Evolutionary conservation across 2,888 invertebrate species (phyloP).

Genomic region (Gerosis bhagava): DNA sequence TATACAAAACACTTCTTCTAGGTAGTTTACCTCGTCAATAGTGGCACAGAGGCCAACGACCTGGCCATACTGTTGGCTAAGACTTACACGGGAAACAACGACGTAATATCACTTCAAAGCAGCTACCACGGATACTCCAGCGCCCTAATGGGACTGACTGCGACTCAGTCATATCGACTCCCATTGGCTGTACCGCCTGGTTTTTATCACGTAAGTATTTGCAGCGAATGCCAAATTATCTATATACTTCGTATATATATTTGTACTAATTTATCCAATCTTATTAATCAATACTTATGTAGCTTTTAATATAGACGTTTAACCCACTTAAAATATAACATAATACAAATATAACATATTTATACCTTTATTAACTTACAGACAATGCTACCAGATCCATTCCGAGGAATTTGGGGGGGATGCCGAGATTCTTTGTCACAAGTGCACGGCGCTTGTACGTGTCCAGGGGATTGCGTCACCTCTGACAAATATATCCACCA

Average conservation of each 20-base stretch:
- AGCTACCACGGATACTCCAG: conserved; percentile 96
- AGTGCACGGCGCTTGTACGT: conserved; percentile 86
- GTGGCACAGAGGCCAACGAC: conserved; percentile 98
- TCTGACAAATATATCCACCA: conserved; percentile 92
- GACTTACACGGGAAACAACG: conserved; percentile 91
- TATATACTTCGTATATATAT: too few species aligned
- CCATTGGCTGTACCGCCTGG: conserved; percentile 87
- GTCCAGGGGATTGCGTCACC: conserved; percentile 86
- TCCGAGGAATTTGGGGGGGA: conserved; percentile 95
- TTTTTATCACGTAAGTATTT: conserved; percentile 87
- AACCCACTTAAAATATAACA: too few species aligned
- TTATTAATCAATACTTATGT: too few species aligned
- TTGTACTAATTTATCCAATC: too few species aligned
- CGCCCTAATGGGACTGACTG: conserved; percentile 91
- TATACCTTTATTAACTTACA: conserved; percentile 47
- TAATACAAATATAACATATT: too few species aligned
- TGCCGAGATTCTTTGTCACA: conserved; percentile 95
- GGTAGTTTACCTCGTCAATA: conserved; percentile 97
- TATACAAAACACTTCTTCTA: too few species aligned
- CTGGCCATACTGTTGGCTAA: conserved; percentile 94
- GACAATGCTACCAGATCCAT: conserved; percentile 96
- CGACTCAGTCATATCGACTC: conserved; percentile 90
- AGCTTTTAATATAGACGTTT: too few species aligned
- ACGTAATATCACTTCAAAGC: conserved; percentile 93
- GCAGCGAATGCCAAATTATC: too few species aligned